A percentile compares a stretch with the other conserved stretches of the same genome.
Evolutionary conservation across 2,888 invertebrate genomes (phyloP).

Genomic region (Machimus atricapillus): DNA sequence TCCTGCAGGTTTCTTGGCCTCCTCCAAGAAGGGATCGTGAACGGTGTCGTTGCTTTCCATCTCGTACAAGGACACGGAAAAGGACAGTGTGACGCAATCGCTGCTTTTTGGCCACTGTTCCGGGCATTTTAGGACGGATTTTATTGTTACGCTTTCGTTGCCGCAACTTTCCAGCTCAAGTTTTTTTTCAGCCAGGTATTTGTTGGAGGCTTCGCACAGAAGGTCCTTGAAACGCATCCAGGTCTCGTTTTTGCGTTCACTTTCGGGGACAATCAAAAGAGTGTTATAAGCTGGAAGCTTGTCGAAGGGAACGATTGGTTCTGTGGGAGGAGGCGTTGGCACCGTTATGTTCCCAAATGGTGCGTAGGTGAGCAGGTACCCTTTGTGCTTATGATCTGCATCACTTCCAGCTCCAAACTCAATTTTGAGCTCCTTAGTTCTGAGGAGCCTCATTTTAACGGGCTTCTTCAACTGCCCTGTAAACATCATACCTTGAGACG

Average conservation of each 20-base stretch:
- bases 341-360: conserved; percentile 44
- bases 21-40: conserved; percentile 46
- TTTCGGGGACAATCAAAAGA: conserved; percentile 42
- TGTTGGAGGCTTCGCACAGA: conserved; percentile 47
- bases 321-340: conserved; percentile 43
- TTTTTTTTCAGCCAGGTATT: conserved; percentile 29
- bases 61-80: conserved; percentile 45
- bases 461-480: conserved; percentile 48
- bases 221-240: conserved; percentile 47
- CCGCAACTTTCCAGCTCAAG: conserved; percentile 43
- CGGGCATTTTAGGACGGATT: conserved; percentile 48
- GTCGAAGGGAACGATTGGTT: conserved; percentile 45
- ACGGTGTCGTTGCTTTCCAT: not conserved
- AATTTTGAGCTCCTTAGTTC: conserved; percentile 42
- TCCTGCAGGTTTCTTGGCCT: conserved; percentile 44
- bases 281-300: conserved; percentile 41
- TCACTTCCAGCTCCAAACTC: conserved; percentile 44
- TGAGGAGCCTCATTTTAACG: conserved; percentile 43
- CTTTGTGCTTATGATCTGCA: conserved; percentile 41
- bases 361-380: conserved; percentile 47
- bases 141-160: conserved; percentile 47
- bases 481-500: conserved; percentile 39
- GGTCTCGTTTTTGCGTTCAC: conserved; percentile 45
- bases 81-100: conserved; percentile 48
- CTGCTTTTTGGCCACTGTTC: conserved; percentile 47